Conservation (phyloP, 2,113 vertebrate genomes). For the Nipponia nippon region DNA sequence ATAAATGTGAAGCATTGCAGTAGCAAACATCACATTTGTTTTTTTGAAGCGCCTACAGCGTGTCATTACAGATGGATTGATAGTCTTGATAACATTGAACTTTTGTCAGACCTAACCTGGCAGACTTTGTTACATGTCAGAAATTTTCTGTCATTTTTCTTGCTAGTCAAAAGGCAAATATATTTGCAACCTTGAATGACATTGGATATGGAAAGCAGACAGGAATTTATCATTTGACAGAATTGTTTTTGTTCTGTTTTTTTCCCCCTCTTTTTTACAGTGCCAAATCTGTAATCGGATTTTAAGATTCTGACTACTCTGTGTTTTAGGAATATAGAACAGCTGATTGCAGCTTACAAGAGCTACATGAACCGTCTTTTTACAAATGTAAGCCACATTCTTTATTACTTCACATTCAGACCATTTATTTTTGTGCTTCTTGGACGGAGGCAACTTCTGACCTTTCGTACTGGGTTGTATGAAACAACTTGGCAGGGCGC, state of each 20-base stretch:
- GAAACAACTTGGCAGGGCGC: neutral
- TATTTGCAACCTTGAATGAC: slow-evolving; percentile 75
- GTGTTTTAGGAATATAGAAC: neutral
- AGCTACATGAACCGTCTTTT: neutral
- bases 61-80: slow-evolving; percentile 72
- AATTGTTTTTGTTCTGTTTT: neutral
- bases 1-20: slow-evolving; percentile 28
- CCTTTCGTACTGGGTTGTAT: neutral
- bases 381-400: neutral
- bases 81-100: slow-evolving; percentile 71
- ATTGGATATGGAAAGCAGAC: slow-evolving; percentile 64
- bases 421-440: neutral
- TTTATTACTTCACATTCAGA: neutral
- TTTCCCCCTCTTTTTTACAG: neutral
- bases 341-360: neutral
- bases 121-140: slow-evolving; percentile 67
- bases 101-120: slow-evolving; percentile 69
- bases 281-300: neutral
- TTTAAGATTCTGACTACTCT: neutral
- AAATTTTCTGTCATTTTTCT: slow-evolving; percentile 70
- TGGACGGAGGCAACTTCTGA: neutral
- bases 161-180: slow-evolving; percentile 63
- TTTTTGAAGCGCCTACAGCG: slow-evolving; percentile 5
- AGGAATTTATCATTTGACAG: slow-evolving; percentile 56
- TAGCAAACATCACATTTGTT: slow-evolving; percentile 54